These are phyloP conservation scores for Oenanthe oenanthe DNA, from an alignment of 2,113 vertebrate species.

Conservation along the genomic window DNA sequence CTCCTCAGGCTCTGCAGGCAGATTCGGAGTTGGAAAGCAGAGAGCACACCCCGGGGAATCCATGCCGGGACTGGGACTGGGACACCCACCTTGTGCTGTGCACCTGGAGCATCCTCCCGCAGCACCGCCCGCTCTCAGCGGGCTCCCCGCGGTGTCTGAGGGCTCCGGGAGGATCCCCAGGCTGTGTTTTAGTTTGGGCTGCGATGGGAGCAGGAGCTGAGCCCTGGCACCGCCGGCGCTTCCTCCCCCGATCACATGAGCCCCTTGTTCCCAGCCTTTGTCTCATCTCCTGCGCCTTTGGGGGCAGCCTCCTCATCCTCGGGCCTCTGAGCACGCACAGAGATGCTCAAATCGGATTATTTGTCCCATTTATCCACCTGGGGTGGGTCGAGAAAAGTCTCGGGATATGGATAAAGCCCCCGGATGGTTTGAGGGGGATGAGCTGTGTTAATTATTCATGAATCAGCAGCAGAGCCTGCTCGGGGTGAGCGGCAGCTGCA, in stretches of 20 bases:
- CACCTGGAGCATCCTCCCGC: not conserved
- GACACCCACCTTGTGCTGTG: accelerated
- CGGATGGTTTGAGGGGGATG: not conserved
- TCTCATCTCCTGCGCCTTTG: not conserved
- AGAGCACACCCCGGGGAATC: not conserved
- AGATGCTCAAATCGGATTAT: not conserved
- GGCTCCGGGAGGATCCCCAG: not conserved
- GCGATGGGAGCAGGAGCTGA: accelerated
- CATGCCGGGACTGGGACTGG: not conserved
- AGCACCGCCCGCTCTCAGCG: not conserved
- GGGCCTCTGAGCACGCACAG: accelerated
- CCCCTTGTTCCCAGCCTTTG: conserved; percentile 50
- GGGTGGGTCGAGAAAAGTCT: not conserved
- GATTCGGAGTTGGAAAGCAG: not conserved
- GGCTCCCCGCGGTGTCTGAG: not conserved
- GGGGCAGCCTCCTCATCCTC: not conserved
- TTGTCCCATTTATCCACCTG: not conserved
- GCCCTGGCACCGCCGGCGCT: not conserved
- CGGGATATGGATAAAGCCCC: not conserved
- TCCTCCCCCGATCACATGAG: conserved; percentile 45
- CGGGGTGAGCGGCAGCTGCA: not conserved
- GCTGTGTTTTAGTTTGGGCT: accelerated
- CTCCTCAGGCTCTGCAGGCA: accelerated
- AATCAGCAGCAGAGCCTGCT: not conserved
- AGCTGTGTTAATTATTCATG: not conserved